A percentile compares a stretch with the other conserved stretches of the same genome.
phyloP scores from a whole-genome alignment of 2,797 vertebrate species.

The Chaenodraco wilsoni region DNA sequence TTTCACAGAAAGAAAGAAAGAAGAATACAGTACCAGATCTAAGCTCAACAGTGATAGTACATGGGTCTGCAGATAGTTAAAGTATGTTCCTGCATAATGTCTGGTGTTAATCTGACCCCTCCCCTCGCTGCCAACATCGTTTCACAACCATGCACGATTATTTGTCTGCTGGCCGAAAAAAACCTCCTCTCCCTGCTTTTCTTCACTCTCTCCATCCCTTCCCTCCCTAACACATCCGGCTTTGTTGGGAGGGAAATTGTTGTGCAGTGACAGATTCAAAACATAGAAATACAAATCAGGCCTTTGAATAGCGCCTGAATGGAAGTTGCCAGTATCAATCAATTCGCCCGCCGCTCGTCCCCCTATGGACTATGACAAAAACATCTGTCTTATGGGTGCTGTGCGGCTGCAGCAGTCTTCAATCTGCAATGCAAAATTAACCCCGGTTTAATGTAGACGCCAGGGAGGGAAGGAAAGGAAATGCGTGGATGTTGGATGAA shows the following conservation, averaged over 20 bases:
- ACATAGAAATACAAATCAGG: conserved; percentile 56
- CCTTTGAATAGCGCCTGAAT: conserved; percentile 44
- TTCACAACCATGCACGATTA: conserved; percentile 22
- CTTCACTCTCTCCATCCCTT: conserved; percentile 6
- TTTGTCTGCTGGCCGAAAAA: conserved; percentile 26
- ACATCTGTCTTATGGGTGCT: conserved; percentile 45
- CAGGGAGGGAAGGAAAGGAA: conserved; percentile 16
- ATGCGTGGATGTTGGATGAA: conserved; percentile 48
- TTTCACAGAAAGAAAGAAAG: background rate
- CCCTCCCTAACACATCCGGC: conserved; percentile 11
- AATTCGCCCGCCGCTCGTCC: conserved; percentile 36
- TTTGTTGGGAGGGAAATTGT: conserved; percentile 21
- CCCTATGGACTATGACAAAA: conserved; percentile 59
- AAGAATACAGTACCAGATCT: background rate
- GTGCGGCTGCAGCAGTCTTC: conserved; percentile 52
- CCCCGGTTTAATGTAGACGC: conserved; percentile 69
- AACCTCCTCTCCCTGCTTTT: background rate
- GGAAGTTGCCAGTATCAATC: conserved; percentile 55
- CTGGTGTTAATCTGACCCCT: conserved; percentile 45
- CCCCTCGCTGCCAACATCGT: conserved; percentile 23
- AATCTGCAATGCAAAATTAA: conserved; percentile 81
- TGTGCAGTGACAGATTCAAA: conserved; percentile 42
- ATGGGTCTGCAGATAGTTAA: conserved; percentile 34
- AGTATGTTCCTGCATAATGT: conserved; percentile 17
- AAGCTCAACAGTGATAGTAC: background rate